Percentiles rank a stretch among this genome's conserved stretches.
Conservation (phyloP, 1,140 invertebrate species). For the Hyphantria cunea region DNA sequence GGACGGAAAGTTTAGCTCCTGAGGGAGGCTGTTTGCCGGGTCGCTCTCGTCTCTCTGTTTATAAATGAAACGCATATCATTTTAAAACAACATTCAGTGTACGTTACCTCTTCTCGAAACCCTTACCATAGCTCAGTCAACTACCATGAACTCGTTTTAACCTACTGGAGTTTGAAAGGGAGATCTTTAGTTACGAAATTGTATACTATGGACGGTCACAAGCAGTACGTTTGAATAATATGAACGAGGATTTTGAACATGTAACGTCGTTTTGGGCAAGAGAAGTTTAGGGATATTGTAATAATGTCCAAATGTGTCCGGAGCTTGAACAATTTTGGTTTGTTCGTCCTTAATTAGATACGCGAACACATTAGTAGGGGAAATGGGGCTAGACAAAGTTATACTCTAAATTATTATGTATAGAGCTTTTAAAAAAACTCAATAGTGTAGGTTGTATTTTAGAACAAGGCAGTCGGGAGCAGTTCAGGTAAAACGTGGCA, state of each 20-base stretch:
- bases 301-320: slow-evolving; percentile 45
- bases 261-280: slow-evolving; percentile 43
- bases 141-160: neutral
- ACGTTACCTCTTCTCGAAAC: slow-evolving; percentile 34
- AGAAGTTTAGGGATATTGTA: slow-evolving; percentile 54
- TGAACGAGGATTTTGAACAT: slow-evolving; percentile 41
- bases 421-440: slow-evolving; percentile 12
- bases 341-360: slow-evolving; percentile 47
- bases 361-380: slow-evolving; percentile 34
- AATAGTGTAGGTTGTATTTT: slow-evolving; percentile 20
- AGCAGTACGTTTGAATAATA: slow-evolving; percentile 9
- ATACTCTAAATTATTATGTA: slow-evolving; percentile 24
- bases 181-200: neutral
- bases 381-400: slow-evolving; percentile 36
- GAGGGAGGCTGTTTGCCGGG: slow-evolving; percentile 70
- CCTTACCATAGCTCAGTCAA: slow-evolving; percentile 30
- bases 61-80: slow-evolving; percentile 78
- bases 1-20: slow-evolving; percentile 79
- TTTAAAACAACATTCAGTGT: slow-evolving; percentile 63
- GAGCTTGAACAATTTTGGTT: slow-evolving; percentile 40
- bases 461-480: slow-evolving; percentile 20
- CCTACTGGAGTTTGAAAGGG: neutral
- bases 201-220: slow-evolving; percentile 36
- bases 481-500: slow-evolving; percentile 5
- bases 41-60: slow-evolving; percentile 67